Percentiles rank a stretch among this genome's conserved stretches.
phyloP scores from a whole-genome alignment of 2,797 vertebrate species.

The Vireo griseus region DNA sequence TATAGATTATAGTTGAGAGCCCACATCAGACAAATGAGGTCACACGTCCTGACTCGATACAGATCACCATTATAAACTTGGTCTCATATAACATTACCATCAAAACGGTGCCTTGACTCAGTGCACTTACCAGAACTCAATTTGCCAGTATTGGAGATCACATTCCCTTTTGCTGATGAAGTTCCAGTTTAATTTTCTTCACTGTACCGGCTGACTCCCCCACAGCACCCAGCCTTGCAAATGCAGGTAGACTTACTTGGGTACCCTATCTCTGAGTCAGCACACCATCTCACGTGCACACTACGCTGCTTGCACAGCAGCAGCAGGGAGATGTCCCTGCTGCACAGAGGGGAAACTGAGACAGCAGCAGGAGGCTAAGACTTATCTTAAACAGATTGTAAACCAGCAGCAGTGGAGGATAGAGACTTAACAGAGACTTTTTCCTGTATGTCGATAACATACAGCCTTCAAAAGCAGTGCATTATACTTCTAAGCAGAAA shows the following conservation, averaged over 20 bases:
- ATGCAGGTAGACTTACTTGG: not conserved
- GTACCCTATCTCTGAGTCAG: not conserved
- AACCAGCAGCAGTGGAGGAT: not conserved
- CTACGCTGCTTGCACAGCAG: not conserved
- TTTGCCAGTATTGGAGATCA: not conserved
- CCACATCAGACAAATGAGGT: not conserved
- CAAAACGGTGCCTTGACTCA: not conserved
- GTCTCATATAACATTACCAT: not conserved
- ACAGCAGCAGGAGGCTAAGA: not conserved
- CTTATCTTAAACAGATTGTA: not conserved
- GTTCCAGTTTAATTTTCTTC: not conserved
- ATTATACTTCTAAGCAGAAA: not conserved
- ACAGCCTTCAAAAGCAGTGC: not conserved
- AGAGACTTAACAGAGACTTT: not conserved
- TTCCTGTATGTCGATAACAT: not conserved
- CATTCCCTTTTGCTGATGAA: not conserved
- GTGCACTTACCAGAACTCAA: not conserved
- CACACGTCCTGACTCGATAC: not conserved
- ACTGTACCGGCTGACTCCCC: fast-evolving
- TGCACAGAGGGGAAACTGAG: not conserved
- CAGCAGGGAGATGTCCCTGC: not conserved
- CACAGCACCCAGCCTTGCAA: not conserved
- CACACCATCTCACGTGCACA: not conserved
- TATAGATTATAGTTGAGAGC: not conserved
- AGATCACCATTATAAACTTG: not conserved